Conservation (phyloP, 1,140 invertebrate genomes). For the Aphelinus atriplicis region DNA sequence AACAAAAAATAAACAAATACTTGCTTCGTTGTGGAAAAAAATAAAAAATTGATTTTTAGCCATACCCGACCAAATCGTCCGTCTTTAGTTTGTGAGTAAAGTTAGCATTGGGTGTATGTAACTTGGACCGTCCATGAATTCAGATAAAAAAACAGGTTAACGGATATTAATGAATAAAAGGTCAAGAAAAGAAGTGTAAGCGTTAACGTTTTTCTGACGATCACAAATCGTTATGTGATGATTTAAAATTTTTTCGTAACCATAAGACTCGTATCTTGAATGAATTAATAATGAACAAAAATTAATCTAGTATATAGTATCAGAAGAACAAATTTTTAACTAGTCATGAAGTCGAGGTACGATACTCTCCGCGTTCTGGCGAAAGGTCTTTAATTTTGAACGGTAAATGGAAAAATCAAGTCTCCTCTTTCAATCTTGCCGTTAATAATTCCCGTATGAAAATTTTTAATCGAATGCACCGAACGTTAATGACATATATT, state of each 20-base stretch:
- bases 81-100: slow-evolving; percentile 29
- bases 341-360: slow-evolving; percentile 54
- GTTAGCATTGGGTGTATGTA: slow-evolving; percentile 27
- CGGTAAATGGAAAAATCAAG: slow-evolving; percentile 28
- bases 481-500: slow-evolving; percentile 50
- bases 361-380: slow-evolving; percentile 49
- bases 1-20: slow-evolving; percentile 5
- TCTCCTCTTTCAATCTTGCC: slow-evolving; percentile 35
- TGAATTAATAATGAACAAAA: slow-evolving; percentile 7
- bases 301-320: slow-evolving; percentile 9
- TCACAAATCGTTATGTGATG: slow-evolving; percentile 18
- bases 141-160: slow-evolving; percentile 27
- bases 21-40: slow-evolving; percentile 27
- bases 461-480: slow-evolving; percentile 51
- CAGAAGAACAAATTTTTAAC: slow-evolving; percentile 47
- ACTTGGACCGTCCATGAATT: slow-evolving; percentile 37
- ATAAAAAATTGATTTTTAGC: not conserved
- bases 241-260: slow-evolving; percentile 20
- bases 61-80: slow-evolving; percentile 31
- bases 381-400: slow-evolving; percentile 41
- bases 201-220: not conserved
- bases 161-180: slow-evolving; percentile 22
- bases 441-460: slow-evolving; percentile 46
- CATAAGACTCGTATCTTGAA: not conserved
- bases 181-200: not conserved